These are phyloP conservation scores for Leptestheria dahalacensis DNA, from an alignment of 1,140 invertebrate genomes.

Conservation along the genomic window DNA sequence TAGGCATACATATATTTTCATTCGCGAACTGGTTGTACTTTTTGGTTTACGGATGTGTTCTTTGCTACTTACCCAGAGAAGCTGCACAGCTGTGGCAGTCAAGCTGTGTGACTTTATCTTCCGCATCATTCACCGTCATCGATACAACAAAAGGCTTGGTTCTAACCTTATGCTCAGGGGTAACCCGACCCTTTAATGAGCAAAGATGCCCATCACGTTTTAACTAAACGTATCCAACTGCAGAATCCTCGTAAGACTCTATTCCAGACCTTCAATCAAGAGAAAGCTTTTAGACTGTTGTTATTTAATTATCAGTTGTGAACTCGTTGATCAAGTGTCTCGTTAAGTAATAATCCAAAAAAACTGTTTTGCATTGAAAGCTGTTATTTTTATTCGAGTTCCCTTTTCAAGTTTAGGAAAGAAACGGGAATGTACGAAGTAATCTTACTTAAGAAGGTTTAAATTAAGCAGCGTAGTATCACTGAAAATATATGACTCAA, in stretches of 20 bases:
- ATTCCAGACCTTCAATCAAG: background rate
- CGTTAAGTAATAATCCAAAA: background rate
- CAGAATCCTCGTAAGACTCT: background rate
- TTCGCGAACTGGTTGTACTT: too few species aligned
- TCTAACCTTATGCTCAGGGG: background rate
- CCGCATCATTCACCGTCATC: background rate
- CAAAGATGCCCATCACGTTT: background rate
- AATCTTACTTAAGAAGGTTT: too few species aligned
- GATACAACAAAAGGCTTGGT: background rate
- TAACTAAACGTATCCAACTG: background rate
- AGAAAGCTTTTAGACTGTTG: background rate
- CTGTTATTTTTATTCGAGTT: too few species aligned
- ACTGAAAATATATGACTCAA: too few species aligned
- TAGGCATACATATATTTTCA: background rate
- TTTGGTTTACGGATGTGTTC: background rate
- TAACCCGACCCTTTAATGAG: background rate
- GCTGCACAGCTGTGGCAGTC: background rate
- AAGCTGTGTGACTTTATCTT: background rate
- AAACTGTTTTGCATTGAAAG: background rate
- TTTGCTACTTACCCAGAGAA: background rate
- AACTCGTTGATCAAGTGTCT: background rate
- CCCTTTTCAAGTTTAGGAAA: too few species aligned
- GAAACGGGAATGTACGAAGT: too few species aligned
- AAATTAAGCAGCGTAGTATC: too few species aligned
- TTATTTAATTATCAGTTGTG: too few species aligned